Base-by-base conservation (phyloP, 1,140 invertebrate species). In the Drosophila cardini region DNA sequence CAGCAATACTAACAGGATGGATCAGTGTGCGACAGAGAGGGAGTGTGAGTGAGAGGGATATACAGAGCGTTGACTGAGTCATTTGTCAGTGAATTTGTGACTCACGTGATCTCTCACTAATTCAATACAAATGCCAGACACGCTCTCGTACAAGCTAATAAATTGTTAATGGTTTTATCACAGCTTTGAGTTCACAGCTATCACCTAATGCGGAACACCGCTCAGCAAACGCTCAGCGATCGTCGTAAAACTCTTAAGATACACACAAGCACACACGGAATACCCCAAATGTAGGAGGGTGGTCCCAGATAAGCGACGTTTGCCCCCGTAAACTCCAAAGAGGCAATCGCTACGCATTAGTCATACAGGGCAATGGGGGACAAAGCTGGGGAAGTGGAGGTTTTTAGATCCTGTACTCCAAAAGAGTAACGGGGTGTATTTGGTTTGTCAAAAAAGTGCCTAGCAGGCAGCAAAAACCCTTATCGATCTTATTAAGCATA, bases 151-250 rank as follows among this genome's bases (percentile, higher is more conserved):
- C 72, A 76, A 52, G 48, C 76, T 87, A 87, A 87, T 87, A 87
- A 87, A 87, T 87, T 87, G 83, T 87, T 89, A 87, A 87, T 87
- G 83, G 83, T 78, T 87, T 87, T 87, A 87, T 87, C 84, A 87
- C 80, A 89, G 83, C 83, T 79, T 71, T 76, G 32, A 71, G 76
- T 81, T 76, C 78, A 82, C 71, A 55, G 75, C 72, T 83, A 76
- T 75, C 76, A 76, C 70, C 75, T 77, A 65, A 67, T 70, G 68
- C 53, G 46, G 64, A 57, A 40, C 48, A 56, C 2, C 52, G 52
- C 7, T 26, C 10, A 18, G 30, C 57, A 45, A 46, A 15, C 21
- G 21, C 21, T 26, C 21, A 21, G 43, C 58, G 61, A 72, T 72
- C 43, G 63, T 68, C 83, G 56, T 87, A 79, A 86, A 82, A 67